Evolutionary conservation across 2,797 vertebrate species (phyloP), one percentile per base, ranked within the genome.

Genomic region (Manis pentadactyla): DNA sequence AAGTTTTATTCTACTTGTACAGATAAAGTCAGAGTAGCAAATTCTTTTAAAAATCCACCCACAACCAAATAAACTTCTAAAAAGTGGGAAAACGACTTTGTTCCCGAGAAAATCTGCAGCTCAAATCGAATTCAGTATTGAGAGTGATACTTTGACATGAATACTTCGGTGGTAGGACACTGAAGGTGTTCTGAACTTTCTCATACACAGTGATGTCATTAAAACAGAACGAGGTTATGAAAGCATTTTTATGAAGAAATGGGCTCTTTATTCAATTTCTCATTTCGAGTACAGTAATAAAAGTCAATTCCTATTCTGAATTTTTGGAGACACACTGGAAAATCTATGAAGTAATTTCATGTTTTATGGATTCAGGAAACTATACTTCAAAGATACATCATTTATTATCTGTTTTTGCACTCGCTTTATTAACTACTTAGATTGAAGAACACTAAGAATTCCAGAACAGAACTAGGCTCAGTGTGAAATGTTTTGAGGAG

Each of bases 341-440:
- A 95, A 97, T 83, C 94, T 97, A 96, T 93, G 87, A 97, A 87
- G 57, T 90, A 90, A 88, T 93, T 95, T 88, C 34, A 88, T 93
- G 49, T 95, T 96, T 97, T 95, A 97, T 95, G 68, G 78, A 95
- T 84, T 78, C 61, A 95, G 73, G 37, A 96, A 95, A 81, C 87
- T 82, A 77, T 61, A 93, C 53, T 95, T 95, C 85, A 92, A 95
- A 93, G 46, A 75, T 61, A 68, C 23, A 89, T 95, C 53, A 93
- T 93, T 89, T 96, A 92, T 94, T 90, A 95, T 73, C 57, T 78
- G 95, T 53, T 91, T 87, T 87, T 61, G 18, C 0, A 71, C 23
- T 96, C 94, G 77, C 68, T 93, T 95, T 93, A 90, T 93, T 96
- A 82, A 90, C n/a, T n/a, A 63, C n/a, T 49, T 85, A 87, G 37